Conservation (phyloP, 2,888 invertebrate genomes). For the Ethmia dodecea region DNA sequence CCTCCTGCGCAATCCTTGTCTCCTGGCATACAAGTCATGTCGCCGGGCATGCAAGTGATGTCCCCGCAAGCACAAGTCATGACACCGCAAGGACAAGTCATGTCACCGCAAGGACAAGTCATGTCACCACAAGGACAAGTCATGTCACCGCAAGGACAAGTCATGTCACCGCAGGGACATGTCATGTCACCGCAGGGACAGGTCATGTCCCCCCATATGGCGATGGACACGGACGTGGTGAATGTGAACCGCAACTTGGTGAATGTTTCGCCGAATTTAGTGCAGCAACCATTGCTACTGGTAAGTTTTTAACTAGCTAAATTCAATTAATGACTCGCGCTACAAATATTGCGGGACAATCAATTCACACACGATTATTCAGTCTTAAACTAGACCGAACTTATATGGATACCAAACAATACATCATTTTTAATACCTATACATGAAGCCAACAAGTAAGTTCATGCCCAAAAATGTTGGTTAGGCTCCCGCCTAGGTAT, state of each 20-base stretch:
- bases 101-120: constrained; percentile 6
- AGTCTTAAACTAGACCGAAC: no score
- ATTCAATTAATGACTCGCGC: no score
- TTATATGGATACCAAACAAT: no score
- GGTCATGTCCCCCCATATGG: constrained; percentile 6
- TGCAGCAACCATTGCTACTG: constrained; percentile 29
- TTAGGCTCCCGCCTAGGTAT: no score
- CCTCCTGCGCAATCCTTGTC: constrained; percentile 15
- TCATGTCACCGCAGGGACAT: constrained; percentile 16
- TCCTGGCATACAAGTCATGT: constrained; percentile 9
- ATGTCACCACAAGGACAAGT: constrained; percentile 7
- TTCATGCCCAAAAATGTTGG: no score
- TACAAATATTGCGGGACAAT: no score
- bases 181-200: constrained; percentile 7
- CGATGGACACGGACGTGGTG: constrained; percentile 13
- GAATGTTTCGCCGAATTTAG: constrained; percentile 28
- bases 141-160: constrained; percentile 14
- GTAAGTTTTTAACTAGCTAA: constrained; percentile 20
- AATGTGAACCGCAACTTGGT: constrained; percentile 27
- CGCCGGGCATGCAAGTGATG: constrained; percentile 5
- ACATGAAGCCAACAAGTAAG: no score
- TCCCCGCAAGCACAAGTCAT: constrained; percentile 5
- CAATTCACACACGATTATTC: no score
- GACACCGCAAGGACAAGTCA: constrained; percentile 4
- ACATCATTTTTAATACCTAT: no score